Evolutionary conservation across 2,888 invertebrate species (phyloP), one percentile per base, ranked within the genome.

Genomic region (Ligdia adustata): DNA sequence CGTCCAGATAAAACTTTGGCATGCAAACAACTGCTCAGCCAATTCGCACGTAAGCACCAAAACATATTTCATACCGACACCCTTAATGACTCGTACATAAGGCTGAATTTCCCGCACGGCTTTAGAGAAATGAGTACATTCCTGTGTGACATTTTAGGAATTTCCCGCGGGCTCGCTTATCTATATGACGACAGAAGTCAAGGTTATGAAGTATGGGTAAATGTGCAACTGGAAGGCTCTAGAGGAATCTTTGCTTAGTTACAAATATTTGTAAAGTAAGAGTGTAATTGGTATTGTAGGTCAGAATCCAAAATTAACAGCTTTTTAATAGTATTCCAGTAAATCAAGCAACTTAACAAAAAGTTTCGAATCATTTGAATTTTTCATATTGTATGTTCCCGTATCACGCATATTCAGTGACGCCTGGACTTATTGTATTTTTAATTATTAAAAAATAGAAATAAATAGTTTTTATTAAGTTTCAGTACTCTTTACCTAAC

Each of bases 131-230:
- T 16, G 24, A 12, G 27, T n/a, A 7, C 37, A 4, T 6, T 22
- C 7, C 7, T 22, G n/a, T 16, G 9, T 33, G 42, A 35, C 33
- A 34, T 46, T 32, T 26, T 22, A 28, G 37, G 20, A 18, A 49
- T 49, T 49, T 49, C 48, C 48, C 48, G 11, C 9, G 32, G 28
- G 48, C n/a, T 22, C 6, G n/a, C 24, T 33, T 43, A 42, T 42
- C 33, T 37, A n/a, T n/a, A 9, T 22, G 48, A 38, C 12, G 12
- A 15, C 22, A 9, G n/a, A 16, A 42, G 38, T 42, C 48, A 49
- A 49, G 42, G 42, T 49, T 46, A 41, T 46, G 40, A 41, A 41
- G 14, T 38, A 32, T 38, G 42, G 32, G 42, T n/a, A 15, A 41
- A 31, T 41, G 31, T 48, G 38, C 37, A 42, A 26, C n/a, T 11